Evolutionary conservation across 1,140 invertebrate species (phyloP).

Genomic region (Steinernema feltiae): DNA sequence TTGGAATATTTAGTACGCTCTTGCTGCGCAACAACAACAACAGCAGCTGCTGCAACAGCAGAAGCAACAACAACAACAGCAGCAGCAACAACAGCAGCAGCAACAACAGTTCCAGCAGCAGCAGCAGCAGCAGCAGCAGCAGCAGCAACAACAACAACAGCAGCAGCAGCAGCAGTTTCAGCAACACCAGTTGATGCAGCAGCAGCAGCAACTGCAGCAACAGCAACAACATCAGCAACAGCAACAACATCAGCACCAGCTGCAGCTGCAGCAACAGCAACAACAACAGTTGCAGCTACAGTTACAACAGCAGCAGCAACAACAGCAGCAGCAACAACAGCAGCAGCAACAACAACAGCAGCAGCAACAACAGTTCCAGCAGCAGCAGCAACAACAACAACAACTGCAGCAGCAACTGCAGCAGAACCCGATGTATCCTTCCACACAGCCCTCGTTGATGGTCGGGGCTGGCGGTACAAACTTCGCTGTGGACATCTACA

Average conservation of each 20-base stretch:
- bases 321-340: background rate
- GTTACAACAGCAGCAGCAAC: background rate
- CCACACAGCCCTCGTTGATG: too few relatives aligned
- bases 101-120: background rate
- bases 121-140: background rate
- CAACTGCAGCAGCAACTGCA: background rate
- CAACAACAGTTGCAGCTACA: background rate
- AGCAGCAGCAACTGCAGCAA: slow-evolving; percentile 8
- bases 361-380: background rate
- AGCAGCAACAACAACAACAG: background rate
- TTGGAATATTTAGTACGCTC: too few relatives aligned
- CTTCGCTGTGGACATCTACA: too few relatives aligned
- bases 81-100: background rate
- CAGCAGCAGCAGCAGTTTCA: background rate
- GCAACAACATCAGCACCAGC: background rate
- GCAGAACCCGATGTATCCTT: background rate
- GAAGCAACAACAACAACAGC: background rate
- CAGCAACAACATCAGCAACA: background rate
- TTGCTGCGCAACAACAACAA: background rate
- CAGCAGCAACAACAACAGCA: background rate
- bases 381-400: background rate
- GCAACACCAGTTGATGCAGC: background rate
- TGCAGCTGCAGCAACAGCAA: background rate
- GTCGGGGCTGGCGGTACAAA: too few relatives aligned
- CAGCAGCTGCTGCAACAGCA: background rate